phyloP scores from a whole-genome alignment of 2,888 invertebrate species.

The Phasia obesa region DNA sequence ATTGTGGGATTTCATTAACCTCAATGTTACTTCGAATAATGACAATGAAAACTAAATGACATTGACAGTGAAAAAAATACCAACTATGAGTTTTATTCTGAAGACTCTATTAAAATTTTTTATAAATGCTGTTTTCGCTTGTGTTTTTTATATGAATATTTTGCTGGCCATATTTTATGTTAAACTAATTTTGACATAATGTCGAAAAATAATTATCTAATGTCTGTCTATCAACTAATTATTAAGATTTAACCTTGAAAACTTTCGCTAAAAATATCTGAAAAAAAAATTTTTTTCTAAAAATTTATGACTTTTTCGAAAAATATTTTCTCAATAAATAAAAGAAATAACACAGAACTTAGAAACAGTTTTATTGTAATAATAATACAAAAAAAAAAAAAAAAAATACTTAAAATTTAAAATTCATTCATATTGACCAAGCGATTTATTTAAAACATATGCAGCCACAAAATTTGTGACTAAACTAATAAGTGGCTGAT shows the following conservation, averaged over 20 bases:
- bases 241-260: slow-evolving; percentile 45
- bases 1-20: no score
- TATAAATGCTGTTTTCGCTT: not conserved
- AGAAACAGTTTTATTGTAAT: not conserved
- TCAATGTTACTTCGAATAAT: no score
- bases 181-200: slow-evolving; percentile 30
- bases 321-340: not conserved
- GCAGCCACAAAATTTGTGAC: not conserved
- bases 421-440: slow-evolving; percentile 49
- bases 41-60: no score
- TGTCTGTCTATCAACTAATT: slow-evolving; percentile 36
- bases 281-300: slow-evolving; percentile 40
- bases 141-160: not conserved
- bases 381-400: not conserved
- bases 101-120: no score
- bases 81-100: no score
- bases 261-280: slow-evolving; percentile 19
- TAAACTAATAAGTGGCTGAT: not conserved
- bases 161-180: not conserved
- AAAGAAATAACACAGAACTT: not conserved
- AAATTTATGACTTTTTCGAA: slow-evolving; percentile 13
- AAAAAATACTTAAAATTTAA: slow-evolving; percentile 16
- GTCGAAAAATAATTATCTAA: slow-evolving; percentile 28
- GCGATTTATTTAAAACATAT: not conserved
- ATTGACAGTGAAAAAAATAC: no score